Conservation (phyloP, 2,888 invertebrate genomes). For the Herminia tarsipennalis region DNA sequence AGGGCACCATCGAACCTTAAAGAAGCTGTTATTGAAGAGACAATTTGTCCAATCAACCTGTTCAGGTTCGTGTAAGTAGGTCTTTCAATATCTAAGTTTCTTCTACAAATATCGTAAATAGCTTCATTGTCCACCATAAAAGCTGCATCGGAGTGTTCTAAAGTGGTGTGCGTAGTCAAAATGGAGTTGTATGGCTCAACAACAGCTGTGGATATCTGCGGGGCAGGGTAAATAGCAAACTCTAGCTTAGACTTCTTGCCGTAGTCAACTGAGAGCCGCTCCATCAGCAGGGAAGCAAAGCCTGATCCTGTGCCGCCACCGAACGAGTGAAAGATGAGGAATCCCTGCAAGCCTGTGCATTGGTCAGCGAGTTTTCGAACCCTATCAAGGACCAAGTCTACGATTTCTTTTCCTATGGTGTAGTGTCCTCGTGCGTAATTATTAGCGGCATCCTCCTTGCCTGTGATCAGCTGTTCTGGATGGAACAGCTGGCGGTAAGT, state of each 20-base stretch:
- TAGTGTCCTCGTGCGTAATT: slow-evolving; percentile 99
- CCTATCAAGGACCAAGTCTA: slow-evolving; percentile 94
- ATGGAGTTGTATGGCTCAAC: slow-evolving; percentile 99
- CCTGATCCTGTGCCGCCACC: slow-evolving; percentile 97
- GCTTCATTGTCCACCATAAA: slow-evolving; percentile 98
- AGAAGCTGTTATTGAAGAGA: slow-evolving; percentile 96
- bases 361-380: slow-evolving; percentile 95
- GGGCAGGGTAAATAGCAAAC: slow-evolving; percentile 98
- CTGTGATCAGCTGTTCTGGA: slow-evolving; percentile 97
- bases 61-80: slow-evolving; percentile 98
- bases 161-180: slow-evolving; percentile 96
- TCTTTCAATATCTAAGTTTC: slow-evolving; percentile 97
- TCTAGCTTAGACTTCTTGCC: slow-evolving; percentile 97
- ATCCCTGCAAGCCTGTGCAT: slow-evolving; percentile 96
- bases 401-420: slow-evolving; percentile 97
- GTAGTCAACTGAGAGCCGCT: slow-evolving; percentile 97
- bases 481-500: slow-evolving; percentile 98
- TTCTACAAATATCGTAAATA: slow-evolving; percentile 95
- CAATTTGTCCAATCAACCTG: slow-evolving; percentile 97
- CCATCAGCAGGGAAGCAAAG: slow-evolving; percentile 97
- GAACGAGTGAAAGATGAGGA: slow-evolving; percentile 97
- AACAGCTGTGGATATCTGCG: slow-evolving; percentile 94
- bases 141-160: slow-evolving; percentile 97
- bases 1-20: slow-evolving; percentile 96
- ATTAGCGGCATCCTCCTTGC: slow-evolving; percentile 98